Evolutionary conservation across 2,888 invertebrate species (phyloP).

Genomic region (Drosophila percnosoma): DNA sequence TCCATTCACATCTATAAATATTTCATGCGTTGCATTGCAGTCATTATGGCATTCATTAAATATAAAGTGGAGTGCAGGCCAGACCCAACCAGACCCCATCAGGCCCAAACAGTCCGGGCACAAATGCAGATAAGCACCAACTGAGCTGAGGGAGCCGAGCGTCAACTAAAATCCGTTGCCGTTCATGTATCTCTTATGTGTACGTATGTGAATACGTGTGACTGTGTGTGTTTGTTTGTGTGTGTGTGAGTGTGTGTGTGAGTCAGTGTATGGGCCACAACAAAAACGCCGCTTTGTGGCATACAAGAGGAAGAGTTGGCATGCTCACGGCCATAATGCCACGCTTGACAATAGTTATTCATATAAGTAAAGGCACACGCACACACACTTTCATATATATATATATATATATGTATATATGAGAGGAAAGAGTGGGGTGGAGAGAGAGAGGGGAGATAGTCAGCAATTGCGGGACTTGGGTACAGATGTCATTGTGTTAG

Average conservation of each 20-base stretch:
- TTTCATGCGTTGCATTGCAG: slow-evolving; percentile 80
- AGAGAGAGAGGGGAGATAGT: slow-evolving; percentile 1
- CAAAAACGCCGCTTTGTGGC: slow-evolving; percentile 48
- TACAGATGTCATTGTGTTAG: slow-evolving; percentile 65
- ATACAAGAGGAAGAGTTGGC: slow-evolving; percentile 15
- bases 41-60: slow-evolving; percentile 82
- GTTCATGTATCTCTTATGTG: slow-evolving; percentile 74
- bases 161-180: slow-evolving; percentile 69
- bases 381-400: background rate
- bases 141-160: slow-evolving; percentile 50
- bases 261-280: slow-evolving; percentile 8
- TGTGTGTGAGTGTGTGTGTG: background rate
- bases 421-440: background rate
- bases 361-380: slow-evolving; percentile 59
- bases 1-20: slow-evolving; percentile 75
- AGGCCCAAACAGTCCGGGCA: slow-evolving; percentile 15
- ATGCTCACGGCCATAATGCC: slow-evolving; percentile 62
- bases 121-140: slow-evolving; percentile 58
- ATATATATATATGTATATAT: background rate
- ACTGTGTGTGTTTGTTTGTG: background rate
- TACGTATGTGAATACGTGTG: slow-evolving; percentile 5
- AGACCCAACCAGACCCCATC: slow-evolving; percentile 8
- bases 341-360: slow-evolving; percentile 75
- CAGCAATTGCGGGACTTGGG: slow-evolving; percentile 33
- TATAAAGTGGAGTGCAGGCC: slow-evolving; percentile 63